Percentiles rank a stretch among this genome's conserved stretches.
phyloP scores from a whole-genome alignment of 2,113 vertebrate genomes.

The Malurus cyaneus region DNA sequence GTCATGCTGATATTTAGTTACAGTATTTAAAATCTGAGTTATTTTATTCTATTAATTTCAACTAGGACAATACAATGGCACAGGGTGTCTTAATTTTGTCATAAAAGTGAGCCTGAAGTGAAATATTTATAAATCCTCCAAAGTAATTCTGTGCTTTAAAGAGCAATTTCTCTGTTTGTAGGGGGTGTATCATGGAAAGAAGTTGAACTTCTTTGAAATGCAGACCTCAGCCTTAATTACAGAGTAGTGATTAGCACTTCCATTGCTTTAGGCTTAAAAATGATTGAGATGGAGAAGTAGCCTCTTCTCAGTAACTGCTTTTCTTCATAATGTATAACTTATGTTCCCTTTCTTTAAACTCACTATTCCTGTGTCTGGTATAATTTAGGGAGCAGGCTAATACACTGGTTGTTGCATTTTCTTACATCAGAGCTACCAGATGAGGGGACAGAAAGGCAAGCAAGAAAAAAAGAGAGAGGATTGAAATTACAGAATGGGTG shows the following conservation, averaged over 20 bases:
- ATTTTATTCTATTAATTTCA: neutral
- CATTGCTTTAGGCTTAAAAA: slow-evolving; percentile 35
- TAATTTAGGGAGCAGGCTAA: neutral
- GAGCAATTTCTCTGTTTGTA: neutral
- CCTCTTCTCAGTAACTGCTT: slow-evolving; percentile 24
- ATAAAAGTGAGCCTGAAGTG: neutral
- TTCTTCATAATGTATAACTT: slow-evolving; percentile 19
- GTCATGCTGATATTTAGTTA: neutral
- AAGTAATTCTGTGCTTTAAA: neutral
- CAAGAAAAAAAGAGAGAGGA: neutral
- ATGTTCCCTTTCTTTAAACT: neutral
- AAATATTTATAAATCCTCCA: neutral
- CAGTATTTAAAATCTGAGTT: neutral
- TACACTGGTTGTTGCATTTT: neutral
- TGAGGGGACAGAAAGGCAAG: neutral
- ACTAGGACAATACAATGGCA: neutral
- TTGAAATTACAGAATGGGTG: neutral
- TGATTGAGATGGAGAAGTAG: neutral
- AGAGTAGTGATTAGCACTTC: neutral
- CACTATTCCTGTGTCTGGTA: neutral
- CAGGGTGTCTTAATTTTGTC: neutral
- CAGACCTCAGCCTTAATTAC: slow-evolving; percentile 29
- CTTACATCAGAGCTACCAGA: neutral
- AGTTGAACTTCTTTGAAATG: neutral
- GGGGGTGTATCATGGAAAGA: neutral